phyloP scores from a whole-genome alignment of 2,888 invertebrate genomes.

The Rutpela maculata region DNA sequence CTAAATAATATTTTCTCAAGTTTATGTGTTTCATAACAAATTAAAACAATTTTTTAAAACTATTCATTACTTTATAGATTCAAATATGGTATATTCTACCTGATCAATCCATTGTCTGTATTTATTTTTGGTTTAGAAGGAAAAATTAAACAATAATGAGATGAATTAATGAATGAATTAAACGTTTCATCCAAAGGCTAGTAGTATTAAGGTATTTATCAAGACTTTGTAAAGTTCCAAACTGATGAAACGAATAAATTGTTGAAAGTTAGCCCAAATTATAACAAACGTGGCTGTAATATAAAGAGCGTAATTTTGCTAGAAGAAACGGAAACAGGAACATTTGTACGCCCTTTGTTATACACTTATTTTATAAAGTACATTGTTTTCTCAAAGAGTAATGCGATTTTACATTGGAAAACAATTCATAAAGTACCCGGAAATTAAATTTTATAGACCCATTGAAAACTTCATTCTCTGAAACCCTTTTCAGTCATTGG shows the following conservation, averaged over 20 bases:
- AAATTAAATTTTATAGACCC: constrained; percentile 57
- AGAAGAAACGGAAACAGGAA: constrained; percentile 8
- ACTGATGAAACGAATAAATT: not conserved
- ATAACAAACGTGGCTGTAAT: not conserved
- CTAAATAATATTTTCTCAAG: too few species aligned
- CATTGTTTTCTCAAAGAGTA: constrained; percentile 33
- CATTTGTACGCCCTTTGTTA: not conserved
- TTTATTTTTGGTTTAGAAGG: too few species aligned
- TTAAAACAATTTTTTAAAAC: too few species aligned
- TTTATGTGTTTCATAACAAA: too few species aligned
- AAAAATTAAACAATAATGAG: too few species aligned
- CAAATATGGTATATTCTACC: too few species aligned
- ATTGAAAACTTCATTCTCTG: constrained; percentile 54
- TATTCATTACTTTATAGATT: too few species aligned
- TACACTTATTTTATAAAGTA: constrained; percentile 30
- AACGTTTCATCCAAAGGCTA: not conserved
- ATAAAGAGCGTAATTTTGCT: not conserved
- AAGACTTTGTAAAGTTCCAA: not conserved
- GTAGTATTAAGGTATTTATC: not conserved
- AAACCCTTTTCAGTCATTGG: constrained; percentile 53
- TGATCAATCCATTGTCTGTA: too few species aligned
- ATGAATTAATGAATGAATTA: not conserved
- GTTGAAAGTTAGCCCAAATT: not conserved
- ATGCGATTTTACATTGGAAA: constrained; percentile 44
- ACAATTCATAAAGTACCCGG: constrained; percentile 47